Evolutionary conservation across 1,140 invertebrate genomes (phyloP), one percentile per base, ranked within the genome.

Genomic region (Ceratosolen fusciceps): DNA sequence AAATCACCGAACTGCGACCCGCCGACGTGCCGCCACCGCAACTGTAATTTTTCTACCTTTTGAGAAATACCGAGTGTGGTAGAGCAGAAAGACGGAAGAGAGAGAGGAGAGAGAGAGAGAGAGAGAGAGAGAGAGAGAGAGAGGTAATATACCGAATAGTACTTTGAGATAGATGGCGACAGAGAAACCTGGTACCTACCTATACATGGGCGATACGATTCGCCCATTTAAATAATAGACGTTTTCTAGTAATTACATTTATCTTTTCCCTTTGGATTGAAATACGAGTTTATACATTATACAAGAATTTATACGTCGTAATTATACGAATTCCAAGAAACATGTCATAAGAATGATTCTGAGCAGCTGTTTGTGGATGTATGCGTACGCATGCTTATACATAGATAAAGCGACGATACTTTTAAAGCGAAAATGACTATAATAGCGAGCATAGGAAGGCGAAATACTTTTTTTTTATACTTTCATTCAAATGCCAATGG

Each of bases 241-340:
- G 29, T 68, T 56, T 39, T 70, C 52, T 3, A 58, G 60, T 75
- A 76, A 80, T 75, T 80, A 80, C 54, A 60, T 75, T 80, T 62
- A 80, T 52, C 73, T 75, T 75, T 75, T 60, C 75, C 78, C 24
- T 34, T 49, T 26, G 24, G 67, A 80, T 74, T 62, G 65, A 80
- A 80, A 80, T 75, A 75, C 65, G 65, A 80, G 79, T 19, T 75
- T 80, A 75, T 75, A n/a, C n/a, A n/a, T n/a, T n/a, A n/a, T n/a
- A n/a, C n/a, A n/a, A n/a, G n/a, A n/a, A n/a, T n/a, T n/a, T n/a
- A n/a, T n/a, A n/a, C n/a, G n/a, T n/a, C n/a, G n/a, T n/a, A n/a
- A n/a, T n/a, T n/a, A n/a, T n/a, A n/a, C n/a, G n/a, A n/a, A 80
- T 80, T 80, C 78, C 39, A 34, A 26, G 78, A 80, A 80, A 29